A percentile compares a stretch with the other conserved stretches of the same genome.
These are phyloP conservation scores for Siphamia tubifer DNA, from an alignment of 2,113 vertebrate species.

Conservation along the genomic window DNA sequence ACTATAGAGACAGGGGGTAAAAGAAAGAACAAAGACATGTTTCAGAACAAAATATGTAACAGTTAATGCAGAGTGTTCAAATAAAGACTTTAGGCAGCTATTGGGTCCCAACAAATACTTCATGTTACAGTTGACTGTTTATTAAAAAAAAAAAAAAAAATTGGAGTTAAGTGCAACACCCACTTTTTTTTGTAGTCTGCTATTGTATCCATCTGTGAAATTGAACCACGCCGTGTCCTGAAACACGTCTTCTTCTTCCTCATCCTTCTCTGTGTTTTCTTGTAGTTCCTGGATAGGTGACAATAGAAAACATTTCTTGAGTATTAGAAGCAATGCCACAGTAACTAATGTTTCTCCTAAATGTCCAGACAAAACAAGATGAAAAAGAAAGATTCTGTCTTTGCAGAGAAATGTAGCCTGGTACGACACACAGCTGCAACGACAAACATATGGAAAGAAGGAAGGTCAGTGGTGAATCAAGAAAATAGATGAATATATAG, in stretches of 20 bases:
- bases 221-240: slow-evolving; percentile 72
- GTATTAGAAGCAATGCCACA: background rate
- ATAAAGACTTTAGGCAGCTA: background rate
- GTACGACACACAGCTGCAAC: no score
- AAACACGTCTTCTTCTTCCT: slow-evolving; percentile 58
- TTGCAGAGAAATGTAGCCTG: no score
- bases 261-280: slow-evolving; percentile 39
- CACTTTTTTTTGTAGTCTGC: slow-evolving; percentile 72
- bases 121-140: background rate
- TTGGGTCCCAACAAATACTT: background rate
- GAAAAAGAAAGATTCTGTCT: no score
- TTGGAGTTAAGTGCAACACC: background rate
- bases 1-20: slow-evolving; percentile 45
- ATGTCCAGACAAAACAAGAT: no score
- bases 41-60: background rate
- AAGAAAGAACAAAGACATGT: background rate
- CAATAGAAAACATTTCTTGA: background rate
- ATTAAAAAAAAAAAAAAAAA: background rate
- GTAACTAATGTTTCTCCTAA: no score
- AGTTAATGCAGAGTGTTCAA: background rate
- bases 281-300: slow-evolving; percentile 54
- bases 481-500: no score
- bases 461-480: no score
- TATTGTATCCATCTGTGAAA: slow-evolving; percentile 65
- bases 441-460: no score